Base-by-base conservation (phyloP, 2,797 vertebrate genomes). In the Leontopithecus rosalia region DNA sequence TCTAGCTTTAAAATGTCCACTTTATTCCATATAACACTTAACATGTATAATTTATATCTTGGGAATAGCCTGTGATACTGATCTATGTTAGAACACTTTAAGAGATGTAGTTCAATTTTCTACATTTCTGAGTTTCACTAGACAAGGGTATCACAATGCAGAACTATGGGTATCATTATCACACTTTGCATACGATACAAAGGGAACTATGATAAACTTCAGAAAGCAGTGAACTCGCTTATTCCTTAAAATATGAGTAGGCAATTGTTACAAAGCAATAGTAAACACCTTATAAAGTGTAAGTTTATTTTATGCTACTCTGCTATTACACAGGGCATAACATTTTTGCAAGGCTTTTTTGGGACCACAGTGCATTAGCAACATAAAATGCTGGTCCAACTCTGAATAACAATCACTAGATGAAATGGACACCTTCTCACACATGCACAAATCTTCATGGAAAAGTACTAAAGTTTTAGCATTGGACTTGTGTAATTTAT, bases 321-420 rank as follows among this genome's bases (percentile, higher is more conserved):
- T 99, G 98, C 98, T 98, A 98, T 99, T 99, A 99, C 99, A 99
- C 98, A 99, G 99, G 99, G 99, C 99, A 36, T 77, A 46, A 76
- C 15, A 58, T 15, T 82, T 83, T 89, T 24, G 19, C 7, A 67
- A 77, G 72, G 70, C 98, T 99, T 99, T 99, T 98, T 98, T 98
- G 98, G 99, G 99, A 99, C 99, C 99, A 99, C 99, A 99, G 98
- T 98, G 98, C 99, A 99, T 98, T 99, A 99, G 99, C 98, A 99
- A 99, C 98, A 99, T 33, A 67, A 43, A 90, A 91, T 2, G 46
- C 4, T 72, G 30, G 58, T n/a, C 80, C 39, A 22, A 41, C 39
- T 73, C 39, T 85, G 48, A 80, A 61, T 58, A 73, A 52, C 36
- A 61, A 7, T 55, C 46, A 84, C 4, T 20, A 83, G 10, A 19